Base-by-base conservation (phyloP, 1,140 invertebrate species). In the Papilio helenus region DNA sequence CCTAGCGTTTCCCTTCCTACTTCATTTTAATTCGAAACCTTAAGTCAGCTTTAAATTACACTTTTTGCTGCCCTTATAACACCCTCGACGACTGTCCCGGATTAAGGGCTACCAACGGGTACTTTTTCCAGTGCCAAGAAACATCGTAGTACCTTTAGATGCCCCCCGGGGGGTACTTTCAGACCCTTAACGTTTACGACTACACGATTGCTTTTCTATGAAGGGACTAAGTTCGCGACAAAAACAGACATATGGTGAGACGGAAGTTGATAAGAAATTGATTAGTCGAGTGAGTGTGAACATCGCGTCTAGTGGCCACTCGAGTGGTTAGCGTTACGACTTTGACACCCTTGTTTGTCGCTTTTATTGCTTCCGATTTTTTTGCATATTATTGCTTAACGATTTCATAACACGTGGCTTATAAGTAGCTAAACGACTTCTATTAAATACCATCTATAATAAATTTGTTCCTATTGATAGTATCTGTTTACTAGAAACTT, bases 191-290 rank as follows among this genome's bases (percentile, higher is more conserved):
- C 93, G 90, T 94, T 95, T 94, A 94, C 92, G 93, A 94, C 90
- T 90, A 90, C 87, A 86, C 93, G 93, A 94, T 94, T 95, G 93
- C 94, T 94, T 95, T 94, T 94, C 94, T 92, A 94, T 95, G 94
- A 95, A 94, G 93, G 92, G 92, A 86, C 87, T 87, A 87, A 84
- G 88, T 86, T 82, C 88, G 87, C 85, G 87, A 88, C 89, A 91
- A 92, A 91, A 91, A 90, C 86, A 82, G 85, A 87, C 90, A 92
- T 90, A 89, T 94, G 89, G 85, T 83, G 79, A 85, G 79, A 44
- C 85, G 88, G 90, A 93, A 89, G 90, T 85, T 83, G 84, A 86
- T 87, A 86, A 80, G 74, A 79, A 84, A 85, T 87, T 87, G 83
- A 88, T 87, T 87, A 86, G 79, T 72, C 81, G 80, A 82, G 71